Evolutionary conservation across 1,140 invertebrate species (phyloP), one percentile per base, ranked within the genome.

Genomic region (Drosophila burlai): DNA sequence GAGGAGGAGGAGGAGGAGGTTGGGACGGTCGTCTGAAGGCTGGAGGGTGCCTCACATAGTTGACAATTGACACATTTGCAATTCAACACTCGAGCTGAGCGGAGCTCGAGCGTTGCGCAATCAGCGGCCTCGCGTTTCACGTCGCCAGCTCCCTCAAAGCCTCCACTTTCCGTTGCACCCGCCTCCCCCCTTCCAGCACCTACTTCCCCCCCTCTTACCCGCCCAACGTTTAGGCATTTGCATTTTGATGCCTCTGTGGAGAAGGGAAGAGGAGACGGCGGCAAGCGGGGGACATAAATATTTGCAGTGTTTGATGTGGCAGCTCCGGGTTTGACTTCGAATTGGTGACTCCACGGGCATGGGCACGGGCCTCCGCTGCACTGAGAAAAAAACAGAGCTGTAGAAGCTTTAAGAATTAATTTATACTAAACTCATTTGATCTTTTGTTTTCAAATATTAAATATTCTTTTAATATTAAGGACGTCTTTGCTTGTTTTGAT

Each of bases 1-100:
- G 24, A 24, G 2, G 36, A n/a, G 36, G 18, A 6, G 29, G 16
- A 26, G n/a, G n/a, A 3, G n/a, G 21, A 47, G 42, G 0, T 6
- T 21, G 45, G 11, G 40, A 15, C n/a, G n/a, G 31, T 7, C 10
- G 52, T 13, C 54, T 52, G 75, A 49, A 61, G 54, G 9, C 54
- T 26, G 61, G 63, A 65, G 55, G 67, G 76, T 60, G 67, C 81
- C 83, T 79, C 80, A 72, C 77, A 89, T 82, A 90, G 85, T 90
- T 90, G 85, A 90, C 85, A 90, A 90, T 89, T 89, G 85, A 89
- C 85, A 90, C 85, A 89, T 89, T 89, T 89, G 85, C 85, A 89
- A 89, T 89, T 90, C 85, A 90, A 90, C 85, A 85, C 81, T 89
- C 75, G 81, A 90, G 72, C 52, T 50, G 74, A 75, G 54, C 49